phyloP scores from a whole-genome alignment of 1,140 invertebrate genomes.

The Mizuhopecten yessoensis region DNA sequence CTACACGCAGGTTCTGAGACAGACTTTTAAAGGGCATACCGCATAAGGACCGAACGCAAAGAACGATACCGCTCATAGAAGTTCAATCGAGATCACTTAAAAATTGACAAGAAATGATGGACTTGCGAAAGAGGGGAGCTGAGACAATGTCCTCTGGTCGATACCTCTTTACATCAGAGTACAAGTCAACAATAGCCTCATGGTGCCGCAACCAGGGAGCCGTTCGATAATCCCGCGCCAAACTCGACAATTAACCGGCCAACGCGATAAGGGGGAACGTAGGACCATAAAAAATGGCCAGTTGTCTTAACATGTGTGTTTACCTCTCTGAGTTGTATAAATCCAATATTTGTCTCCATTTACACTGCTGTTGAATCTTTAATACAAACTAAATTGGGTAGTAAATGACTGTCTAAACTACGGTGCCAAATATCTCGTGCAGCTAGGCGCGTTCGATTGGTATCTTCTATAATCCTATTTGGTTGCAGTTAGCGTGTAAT shows the following conservation, averaged over 20 bases:
- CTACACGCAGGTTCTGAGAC: no score
- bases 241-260: constrained; percentile 2
- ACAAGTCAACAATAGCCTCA: neutral
- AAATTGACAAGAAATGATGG: constrained; percentile 26
- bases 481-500: constrained; percentile 31
- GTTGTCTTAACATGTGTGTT: constrained; percentile 12
- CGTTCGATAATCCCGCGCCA: neutral
- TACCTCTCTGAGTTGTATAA: constrained; percentile 19
- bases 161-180: neutral
- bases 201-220: neutral
- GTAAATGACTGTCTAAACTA: constrained; percentile 10
- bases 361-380: constrained; percentile 1
- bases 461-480: constrained; percentile 1
- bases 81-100: neutral
- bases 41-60: no score
- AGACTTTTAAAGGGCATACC: no score
- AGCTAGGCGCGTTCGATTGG: neutral
- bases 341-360: constrained; percentile 39
- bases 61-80: neutral
- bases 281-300: neutral
- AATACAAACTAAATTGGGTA: constrained; percentile 29
- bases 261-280: neutral
- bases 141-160: neutral
- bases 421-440: constrained; percentile 12
- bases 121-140: neutral